Evolutionary conservation across 2,888 invertebrate genomes (phyloP).

Genomic region (Drosophila stalkeri): DNA sequence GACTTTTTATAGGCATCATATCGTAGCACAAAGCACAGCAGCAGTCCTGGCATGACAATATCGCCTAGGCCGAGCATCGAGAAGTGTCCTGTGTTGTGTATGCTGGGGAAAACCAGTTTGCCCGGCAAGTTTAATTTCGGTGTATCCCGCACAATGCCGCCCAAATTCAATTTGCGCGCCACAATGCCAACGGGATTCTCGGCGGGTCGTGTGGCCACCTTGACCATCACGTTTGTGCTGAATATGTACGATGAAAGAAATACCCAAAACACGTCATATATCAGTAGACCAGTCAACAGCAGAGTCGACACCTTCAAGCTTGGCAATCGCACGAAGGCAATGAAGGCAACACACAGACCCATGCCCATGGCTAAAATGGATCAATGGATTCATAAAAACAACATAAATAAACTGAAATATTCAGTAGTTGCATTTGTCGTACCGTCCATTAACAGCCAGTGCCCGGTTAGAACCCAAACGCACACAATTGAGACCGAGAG

Average conservation of each 20-base stretch:
- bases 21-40: constrained; percentile 97
- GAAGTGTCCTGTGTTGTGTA: constrained; percentile 98
- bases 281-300: constrained; percentile 95
- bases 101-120: constrained; percentile 98
- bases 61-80: constrained; percentile 96
- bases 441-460: constrained; percentile 99
- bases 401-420: not conserved
- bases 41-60: constrained; percentile 97
- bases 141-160: constrained; percentile 95
- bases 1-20: constrained; percentile 99
- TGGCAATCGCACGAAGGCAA: constrained; percentile 97
- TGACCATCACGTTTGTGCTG: constrained; percentile 99
- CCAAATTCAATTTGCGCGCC: constrained; percentile 95
- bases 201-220: constrained; percentile 93
- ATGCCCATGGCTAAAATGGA: constrained; percentile 95
- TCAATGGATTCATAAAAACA: not conserved
- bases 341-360: constrained; percentile 99
- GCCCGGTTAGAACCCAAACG: constrained; percentile 98
- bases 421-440: constrained; percentile 56
- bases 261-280: constrained; percentile 99
- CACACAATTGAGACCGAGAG: constrained; percentile 97
- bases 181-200: constrained; percentile 97
- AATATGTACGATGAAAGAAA: constrained; percentile 99
- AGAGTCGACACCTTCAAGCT: constrained; percentile 98
- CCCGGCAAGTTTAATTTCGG: constrained; percentile 98